A percentile compares a stretch with the other conserved stretches of the same genome.
Conservation (phyloP, 2,888 invertebrate genomes). For the Erebia epiphron region DNA sequence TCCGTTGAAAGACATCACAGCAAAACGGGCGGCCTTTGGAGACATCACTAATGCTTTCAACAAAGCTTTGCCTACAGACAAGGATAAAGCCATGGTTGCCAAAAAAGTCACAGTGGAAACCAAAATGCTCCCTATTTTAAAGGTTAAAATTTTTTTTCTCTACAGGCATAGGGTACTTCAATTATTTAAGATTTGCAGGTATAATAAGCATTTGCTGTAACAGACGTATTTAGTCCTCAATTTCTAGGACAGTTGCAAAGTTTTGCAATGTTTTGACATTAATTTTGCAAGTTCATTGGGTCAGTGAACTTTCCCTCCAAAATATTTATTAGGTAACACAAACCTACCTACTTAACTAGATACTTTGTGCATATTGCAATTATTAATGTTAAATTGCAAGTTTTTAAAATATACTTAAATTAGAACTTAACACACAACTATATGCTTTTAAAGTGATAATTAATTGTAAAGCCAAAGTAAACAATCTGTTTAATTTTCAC, state of each 20-base stretch:
- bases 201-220: background rate
- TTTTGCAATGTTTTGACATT: slow-evolving; percentile 28
- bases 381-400: too few species aligned
- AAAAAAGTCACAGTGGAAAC: slow-evolving; percentile 80
- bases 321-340: slow-evolving; percentile 24
- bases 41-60: slow-evolving; percentile 90
- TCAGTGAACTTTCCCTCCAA: slow-evolving; percentile 71
- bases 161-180: slow-evolving; percentile 16
- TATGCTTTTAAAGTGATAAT: too few species aligned
- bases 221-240: background rate
- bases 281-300: slow-evolving; percentile 34
- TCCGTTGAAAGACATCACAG: slow-evolving; percentile 88
- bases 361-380: too few species aligned
- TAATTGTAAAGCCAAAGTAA: too few species aligned
- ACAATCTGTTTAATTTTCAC: too few species aligned
- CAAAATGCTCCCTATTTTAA: slow-evolving; percentile 74
- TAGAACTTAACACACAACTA: too few species aligned
- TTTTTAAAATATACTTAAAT: too few species aligned
- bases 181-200: slow-evolving; percentile 1
- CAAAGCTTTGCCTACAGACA: slow-evolving; percentile 67
- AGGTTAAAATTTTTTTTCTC: slow-evolving; percentile 57
- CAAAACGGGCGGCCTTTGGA: slow-evolving; percentile 92
- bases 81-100: slow-evolving; percentile 65
- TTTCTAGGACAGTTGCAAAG: background rate
- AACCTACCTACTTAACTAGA: background rate